Evolutionary conservation across 2,888 invertebrate species (phyloP), one percentile per base, ranked within the genome.

Genomic region (Tricholauxania praeusta): DNA sequence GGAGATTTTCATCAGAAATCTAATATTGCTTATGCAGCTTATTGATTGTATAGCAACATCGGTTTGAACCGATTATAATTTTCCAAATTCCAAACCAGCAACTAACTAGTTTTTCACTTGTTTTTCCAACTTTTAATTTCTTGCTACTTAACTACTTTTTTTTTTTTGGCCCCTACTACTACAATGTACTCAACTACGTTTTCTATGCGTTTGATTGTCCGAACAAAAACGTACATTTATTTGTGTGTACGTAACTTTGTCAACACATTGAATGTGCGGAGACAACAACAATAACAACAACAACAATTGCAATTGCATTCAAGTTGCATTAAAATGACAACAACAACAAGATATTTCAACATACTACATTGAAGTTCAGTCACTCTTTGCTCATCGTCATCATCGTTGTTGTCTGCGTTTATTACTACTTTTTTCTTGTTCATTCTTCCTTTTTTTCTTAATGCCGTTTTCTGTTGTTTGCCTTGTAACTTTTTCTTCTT

Each of bases 351-450:
- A 65, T 65, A 19, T 49, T 57, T 47, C 47, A 59, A 60, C 28
- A 53, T 55, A 15, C 59, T 59, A 49, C 22, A 69, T 39, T 63
- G 63, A 70, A 70, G 70, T 70, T 70, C 70, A 70, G 47, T 70
- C 71, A 65, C 71, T 71, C 71, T 60, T 70, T 59, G 15, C 55
- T 57, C 65, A 57, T 65, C 51, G n/a, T 47, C 19, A n/a, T 53
- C 53, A 17, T 19, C 14, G 17, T 53, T 53, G n/a, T 15, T 39
- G 47, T 53, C 67, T 22, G 39, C 55, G 53, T 39, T 32, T 57
- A 10, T 57, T 67, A 15, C 39, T 39, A 39, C 39, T 39, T 39
- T 64, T 64, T 62, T 60, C 32, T 60, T 39, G 10, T 39, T 52
- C 51, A 22, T 47, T 53, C 53, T 52, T 55, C 28, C 55, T 39